Percentiles rank a stretch among this genome's conserved stretches.
Conservation (phyloP, 2,888 invertebrate species). For the Mesochorus sp. region DNA sequence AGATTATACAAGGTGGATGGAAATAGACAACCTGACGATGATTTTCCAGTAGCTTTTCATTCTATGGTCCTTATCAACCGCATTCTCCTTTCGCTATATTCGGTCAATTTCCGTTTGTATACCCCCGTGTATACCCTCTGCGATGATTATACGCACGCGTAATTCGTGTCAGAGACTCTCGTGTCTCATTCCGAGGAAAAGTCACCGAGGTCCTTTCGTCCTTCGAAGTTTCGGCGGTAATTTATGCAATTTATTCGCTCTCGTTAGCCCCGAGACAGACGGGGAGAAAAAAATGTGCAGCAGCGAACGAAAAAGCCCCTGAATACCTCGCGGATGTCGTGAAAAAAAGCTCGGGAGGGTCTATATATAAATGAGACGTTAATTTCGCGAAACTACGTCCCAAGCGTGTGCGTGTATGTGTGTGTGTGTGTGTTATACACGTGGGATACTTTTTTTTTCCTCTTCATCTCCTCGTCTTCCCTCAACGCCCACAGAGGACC, state of each 20-base stretch:
- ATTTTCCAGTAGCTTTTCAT: conserved; percentile 26
- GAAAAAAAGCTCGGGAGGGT: not conserved
- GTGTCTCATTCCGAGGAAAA: too few relatives aligned
- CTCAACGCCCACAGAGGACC: conserved; percentile 33
- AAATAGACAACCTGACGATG: conserved; percentile 7
- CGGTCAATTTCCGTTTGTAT: not conserved
- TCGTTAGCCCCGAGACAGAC: conserved; percentile 7
- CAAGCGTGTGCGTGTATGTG: too few relatives aligned
- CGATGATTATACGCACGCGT: not conserved
- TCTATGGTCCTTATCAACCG: too few relatives aligned
- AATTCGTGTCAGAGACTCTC: conserved; percentile 3
- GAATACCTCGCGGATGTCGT: not conserved
- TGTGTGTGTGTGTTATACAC: conserved; percentile 11
- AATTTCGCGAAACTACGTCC: conserved; percentile 38
- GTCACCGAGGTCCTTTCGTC: not conserved
- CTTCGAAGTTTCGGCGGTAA: not conserved
- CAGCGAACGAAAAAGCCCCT: not conserved
- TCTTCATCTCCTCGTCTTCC: conserved; percentile 7
- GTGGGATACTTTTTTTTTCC: conserved; percentile 7
- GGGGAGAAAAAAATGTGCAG: not conserved
- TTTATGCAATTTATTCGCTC: conserved; percentile 31
- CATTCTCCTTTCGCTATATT: not conserved
- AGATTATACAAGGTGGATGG: conserved; percentile 4
- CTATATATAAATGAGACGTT: conserved; percentile 35
- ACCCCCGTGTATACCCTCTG: not conserved